Evolutionary conservation across 2,888 invertebrate genomes (phyloP), one percentile per base, ranked within the genome.

Genomic region (Uloborus plumipes): DNA sequence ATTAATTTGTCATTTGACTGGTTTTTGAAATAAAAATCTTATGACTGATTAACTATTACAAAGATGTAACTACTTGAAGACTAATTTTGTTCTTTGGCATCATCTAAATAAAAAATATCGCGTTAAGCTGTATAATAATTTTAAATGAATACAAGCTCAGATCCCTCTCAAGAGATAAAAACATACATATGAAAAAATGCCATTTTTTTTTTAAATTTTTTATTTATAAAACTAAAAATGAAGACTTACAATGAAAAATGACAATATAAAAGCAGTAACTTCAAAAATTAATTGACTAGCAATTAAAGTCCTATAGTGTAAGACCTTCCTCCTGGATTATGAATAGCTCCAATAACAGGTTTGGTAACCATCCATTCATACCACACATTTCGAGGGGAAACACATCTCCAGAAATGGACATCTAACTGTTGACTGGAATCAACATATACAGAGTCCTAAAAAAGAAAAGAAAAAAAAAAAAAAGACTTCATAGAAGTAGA

Each of bases 291-390:
- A 1, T 14, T 26, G 18, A 31, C 20, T 39, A 26, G 15, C 20
- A 66, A n/a, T 55, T 75, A 85, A 15, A 93, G 89, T 84, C 92
- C 92, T 85, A 94, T 94, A 71, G 91, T 93, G 88, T 93, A 93
- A 3, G 94, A 93, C 84, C 93, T 89, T n/a, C 94, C 94, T 87
- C 92, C 92, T 11, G 93, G 92, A 89, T 94, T 94, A 88, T 94
- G 93, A 79, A 94, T 91, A 2, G 91, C 89, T 16, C 91, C 88
- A 16, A 91, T 89, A 16, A 90, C 87, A 0, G 94, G 94, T 80
- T 92, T 90, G 11, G 92, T 91, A 18, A 94, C 91, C 86, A 93
- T 92, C 98, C 98, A 98, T 89, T 98, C 98, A 88, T 98, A 98
- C 98, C 98, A 98, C 14, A 98, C 96, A 88, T 94, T 94, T 85